phyloP scores from a whole-genome alignment of 1,140 invertebrate species.

The Holcopasites calliopsidis region DNA sequence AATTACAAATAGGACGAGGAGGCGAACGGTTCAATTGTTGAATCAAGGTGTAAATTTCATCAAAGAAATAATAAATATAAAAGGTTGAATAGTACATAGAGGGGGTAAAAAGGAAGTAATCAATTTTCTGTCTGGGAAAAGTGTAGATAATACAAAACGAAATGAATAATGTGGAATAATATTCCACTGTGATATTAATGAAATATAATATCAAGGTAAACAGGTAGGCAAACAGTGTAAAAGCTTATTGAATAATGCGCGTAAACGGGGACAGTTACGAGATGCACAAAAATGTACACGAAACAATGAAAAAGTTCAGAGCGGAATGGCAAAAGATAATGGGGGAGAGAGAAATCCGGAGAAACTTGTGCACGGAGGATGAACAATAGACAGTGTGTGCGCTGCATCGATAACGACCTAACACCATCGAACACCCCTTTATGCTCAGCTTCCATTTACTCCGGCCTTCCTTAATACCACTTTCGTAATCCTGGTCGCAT shows the following conservation, averaged over 20 bases:
- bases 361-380: background rate
- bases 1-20: no score
- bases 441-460: background rate
- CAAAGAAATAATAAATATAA: no score
- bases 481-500: conserved; percentile 8
- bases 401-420: background rate
- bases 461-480: background rate
- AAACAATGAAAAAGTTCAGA: background rate
- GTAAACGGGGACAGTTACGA: no score
- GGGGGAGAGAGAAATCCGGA: background rate
- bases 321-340: background rate
- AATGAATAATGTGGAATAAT: background rate
- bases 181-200: background rate
- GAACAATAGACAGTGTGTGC: background rate
- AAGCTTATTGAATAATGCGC: background rate
- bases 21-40: no score
- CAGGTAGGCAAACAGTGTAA: background rate
- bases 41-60: no score
- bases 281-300: background rate
- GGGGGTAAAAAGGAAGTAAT: no score
- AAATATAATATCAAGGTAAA: background rate
- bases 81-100: no score
- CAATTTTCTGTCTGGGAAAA: no score
- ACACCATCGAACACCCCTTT: background rate
- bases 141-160: no score